Evolutionary conservation across 2,797 vertebrate species (phyloP), one percentile per base, ranked within the genome.

Genomic region (Sebastes iracundus): DNA sequence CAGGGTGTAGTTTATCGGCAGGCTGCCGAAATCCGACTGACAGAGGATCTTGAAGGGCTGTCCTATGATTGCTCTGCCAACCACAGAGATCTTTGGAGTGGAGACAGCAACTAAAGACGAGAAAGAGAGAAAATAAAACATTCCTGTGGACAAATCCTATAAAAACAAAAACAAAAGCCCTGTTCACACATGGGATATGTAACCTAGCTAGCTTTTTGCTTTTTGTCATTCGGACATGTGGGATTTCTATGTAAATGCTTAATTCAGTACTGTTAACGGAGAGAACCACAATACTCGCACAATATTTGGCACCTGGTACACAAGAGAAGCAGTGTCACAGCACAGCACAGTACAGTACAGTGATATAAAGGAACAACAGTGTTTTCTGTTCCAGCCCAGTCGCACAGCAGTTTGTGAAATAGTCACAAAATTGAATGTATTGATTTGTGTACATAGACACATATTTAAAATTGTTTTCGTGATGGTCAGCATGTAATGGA

Each of bases 1-100:
- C 61, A 96, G 89, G 9, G 86, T 94, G 93, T 96, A 96, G 53
- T 55, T 92, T 56, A 96, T 94, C 0, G 96, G 96, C 35, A 92
- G 78, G 69, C 91, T 95, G 73, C 96, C 96, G 0, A 0, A 6
- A 3, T 90, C 79, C 0, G 95, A 95, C 46, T 25, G 23, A 76
- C 96, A 96, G 23, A 13, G 72, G 78, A 96, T 88, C 32, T 12
- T 18, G 60, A 95, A 78, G 10, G 70, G 32, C n/a, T 11, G 27
- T 2, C 83, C 86, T 4, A 95, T 38, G 20, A 96, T 27, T 1
- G 90, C 91, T 2, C 1, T 33, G 4, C 58, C 88, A 1, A 20
- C 6, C 32, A 87, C 83, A 0, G 20, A 79, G 59, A 96, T 94
- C 22, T 59, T 78, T 6, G 95, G 96, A 33, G 2, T 14, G 8